Evolutionary conservation across 2,797 vertebrate species (phyloP).

Genomic region (Platalea minor): DNA sequence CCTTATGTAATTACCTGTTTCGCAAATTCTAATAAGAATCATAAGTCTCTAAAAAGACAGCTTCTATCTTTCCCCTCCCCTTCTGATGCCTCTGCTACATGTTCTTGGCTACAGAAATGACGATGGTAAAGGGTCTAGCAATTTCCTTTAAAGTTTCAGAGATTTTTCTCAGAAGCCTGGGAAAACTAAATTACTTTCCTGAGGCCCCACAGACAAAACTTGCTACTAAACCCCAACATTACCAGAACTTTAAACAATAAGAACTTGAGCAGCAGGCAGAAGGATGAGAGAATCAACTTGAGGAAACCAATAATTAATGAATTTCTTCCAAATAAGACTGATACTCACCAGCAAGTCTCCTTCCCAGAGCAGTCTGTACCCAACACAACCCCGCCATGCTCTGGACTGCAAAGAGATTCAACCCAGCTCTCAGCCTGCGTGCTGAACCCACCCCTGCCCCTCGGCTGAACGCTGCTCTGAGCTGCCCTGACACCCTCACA

Average conservation of each 20-base stretch:
- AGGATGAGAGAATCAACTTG: not conserved
- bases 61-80: rapidly evolving
- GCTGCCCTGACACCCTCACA: too few relatives aligned
- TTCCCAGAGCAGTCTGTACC: too few relatives aligned
- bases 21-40: not conserved
- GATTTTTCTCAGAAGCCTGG: not conserved
- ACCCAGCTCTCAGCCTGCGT: rapidly evolving
- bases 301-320: not conserved
- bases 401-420: rapidly evolving
- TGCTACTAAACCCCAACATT: rapidly evolving
- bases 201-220: not conserved
- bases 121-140: rapidly evolving
- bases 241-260: not conserved
- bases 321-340: not conserved
- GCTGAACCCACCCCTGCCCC: not conserved
- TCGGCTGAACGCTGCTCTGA: not conserved
- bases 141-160: too few relatives aligned
- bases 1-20: not conserved
- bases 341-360: not conserved
- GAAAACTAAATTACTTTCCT: not conserved
- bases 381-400: rapidly evolving
- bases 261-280: not conserved
- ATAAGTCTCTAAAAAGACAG: rapidly evolving
- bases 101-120: not conserved
- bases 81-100: not conserved